phyloP scores from a whole-genome alignment of 2,888 invertebrate species.

The Siphlonurus alternatus region DNA sequence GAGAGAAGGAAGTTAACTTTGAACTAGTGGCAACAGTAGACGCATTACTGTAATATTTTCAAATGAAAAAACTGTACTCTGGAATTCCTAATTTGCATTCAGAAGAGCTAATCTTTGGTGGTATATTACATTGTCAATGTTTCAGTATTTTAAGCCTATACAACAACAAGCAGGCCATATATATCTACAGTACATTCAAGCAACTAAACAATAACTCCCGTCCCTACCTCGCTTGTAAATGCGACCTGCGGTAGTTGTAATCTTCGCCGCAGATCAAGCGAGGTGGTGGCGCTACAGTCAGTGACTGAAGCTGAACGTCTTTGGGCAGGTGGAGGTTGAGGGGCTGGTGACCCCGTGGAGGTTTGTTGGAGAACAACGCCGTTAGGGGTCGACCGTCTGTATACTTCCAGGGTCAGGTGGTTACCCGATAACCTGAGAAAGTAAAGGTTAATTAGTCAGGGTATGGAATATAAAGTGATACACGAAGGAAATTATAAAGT shows the following conservation, averaged over 20 bases:
- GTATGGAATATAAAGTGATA: not conserved
- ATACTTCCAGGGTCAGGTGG: constrained; percentile 52
- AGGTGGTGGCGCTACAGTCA: constrained; percentile 49
- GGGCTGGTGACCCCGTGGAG: constrained; percentile 16
- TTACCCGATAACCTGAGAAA: constrained; percentile 49
- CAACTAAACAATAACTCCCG: constrained; percentile 68
- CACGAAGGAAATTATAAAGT: no score
- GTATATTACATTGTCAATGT: no score
- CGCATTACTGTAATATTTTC: no score
- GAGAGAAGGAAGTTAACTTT: no score
- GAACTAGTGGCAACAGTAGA: no score
- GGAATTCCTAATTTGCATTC: no score
- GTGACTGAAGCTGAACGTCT: constrained; percentile 40
- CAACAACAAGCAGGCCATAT: no score
- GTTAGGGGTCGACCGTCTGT: constrained; percentile 36
- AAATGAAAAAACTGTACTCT: no score
- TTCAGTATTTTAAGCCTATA: no score
- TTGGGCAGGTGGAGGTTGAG: constrained; percentile 15
- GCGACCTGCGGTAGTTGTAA: constrained; percentile 56
- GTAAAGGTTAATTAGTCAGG: no score
- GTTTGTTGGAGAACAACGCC: constrained; percentile 22
- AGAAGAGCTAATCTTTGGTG: no score
- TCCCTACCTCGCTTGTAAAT: constrained; percentile 84
- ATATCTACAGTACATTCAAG: no score
- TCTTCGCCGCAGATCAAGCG: constrained; percentile 34